Evolutionary conservation across 2,888 invertebrate genomes (phyloP).

Genomic region (Andrena bucephala): DNA sequence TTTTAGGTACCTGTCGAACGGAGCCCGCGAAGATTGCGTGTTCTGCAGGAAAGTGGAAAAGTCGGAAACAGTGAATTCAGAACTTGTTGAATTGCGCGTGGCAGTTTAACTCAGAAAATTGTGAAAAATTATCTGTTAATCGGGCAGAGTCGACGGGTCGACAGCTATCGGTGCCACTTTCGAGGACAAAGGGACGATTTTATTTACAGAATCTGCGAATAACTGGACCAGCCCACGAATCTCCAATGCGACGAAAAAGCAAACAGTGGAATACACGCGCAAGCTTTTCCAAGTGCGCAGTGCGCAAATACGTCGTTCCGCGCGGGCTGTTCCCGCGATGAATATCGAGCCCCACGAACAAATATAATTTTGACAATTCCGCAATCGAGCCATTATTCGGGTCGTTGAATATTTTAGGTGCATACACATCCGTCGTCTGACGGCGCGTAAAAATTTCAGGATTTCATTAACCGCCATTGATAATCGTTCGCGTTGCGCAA

Average conservation of each 20-base stretch:
- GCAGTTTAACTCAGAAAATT: too few species aligned
- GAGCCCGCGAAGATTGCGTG: too few species aligned
- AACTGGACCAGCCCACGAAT: not conserved
- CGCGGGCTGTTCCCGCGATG: conserved; percentile 19
- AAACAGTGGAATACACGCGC: conserved; percentile 16
- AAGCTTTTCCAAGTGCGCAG: conserved; percentile 23
- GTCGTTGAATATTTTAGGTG: conserved; percentile 65
- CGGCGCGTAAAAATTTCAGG: conserved; percentile 51
- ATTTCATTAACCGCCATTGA: conserved; percentile 44
- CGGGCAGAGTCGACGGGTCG: too few species aligned
- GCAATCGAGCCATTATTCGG: conserved; percentile 62
- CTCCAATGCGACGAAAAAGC: conserved; percentile 24
- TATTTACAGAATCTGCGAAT: not conserved
- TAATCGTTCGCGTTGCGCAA: conserved; percentile 24
- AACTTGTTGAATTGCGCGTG: too few species aligned
- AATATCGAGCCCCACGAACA: conserved; percentile 42
- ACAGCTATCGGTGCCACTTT: too few species aligned
- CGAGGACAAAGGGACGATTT: not conserved
- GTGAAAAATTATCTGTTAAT: too few species aligned
- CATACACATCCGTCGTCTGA: conserved; percentile 1
- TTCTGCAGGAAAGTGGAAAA: too few species aligned
- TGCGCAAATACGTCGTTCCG: conserved; percentile 46
- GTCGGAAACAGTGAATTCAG: too few species aligned
- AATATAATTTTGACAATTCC: conserved; percentile 60
- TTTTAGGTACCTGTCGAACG: too few species aligned